Base-by-base conservation (phyloP, 2,888 invertebrate species). In the Stratiomys singularior region DNA sequence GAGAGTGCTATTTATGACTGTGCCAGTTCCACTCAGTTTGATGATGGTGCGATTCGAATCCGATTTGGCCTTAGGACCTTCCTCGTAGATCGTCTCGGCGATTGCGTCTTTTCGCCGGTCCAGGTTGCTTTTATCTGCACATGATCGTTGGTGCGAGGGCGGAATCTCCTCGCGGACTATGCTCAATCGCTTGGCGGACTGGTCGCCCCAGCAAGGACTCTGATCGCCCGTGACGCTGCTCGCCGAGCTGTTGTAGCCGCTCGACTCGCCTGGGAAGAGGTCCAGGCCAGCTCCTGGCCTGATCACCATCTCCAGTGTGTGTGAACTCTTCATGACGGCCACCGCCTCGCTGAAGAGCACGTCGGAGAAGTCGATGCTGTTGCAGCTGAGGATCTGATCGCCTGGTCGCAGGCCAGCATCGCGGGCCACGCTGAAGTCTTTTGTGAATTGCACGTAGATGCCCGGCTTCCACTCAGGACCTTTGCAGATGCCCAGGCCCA, bases 371-470 rank as follows among this genome's bases (percentile, higher is more conserved):
- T 93, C 92, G 77, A 92, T 89, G 79, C 94, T 95, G 85, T 98
- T 97, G 86, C 97, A 97, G 82, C 93, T 93, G 76, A 97, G 86
- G 81, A 98, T 94, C 87, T 97, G 96, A 86, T 98, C 97, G 5
- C 97, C 97, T 0, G 96, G 94, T 82, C 94, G 90, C 18, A 98
- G 88, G 0, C 97, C 97, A 1, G 95, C 94, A 83, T 96, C 94
- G 67, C 94, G 90, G 0, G 97, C 97, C 78, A 97, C 93, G 63
- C 97, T 96, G 28, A 94, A 94, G 81, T 95, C 95, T 84, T 95
- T 93, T 76, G 96, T 96, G 82, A 95, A 95, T 88, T 97, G 94
- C 56, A 96, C 92, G 86, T 93, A 96, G 82, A 96, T 95, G 52
- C 96, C 96, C 0, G 94, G 94, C 84, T 93, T 93, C 92, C 94